Evolutionary conservation across 2,888 invertebrate species (phyloP).

Genomic region (Orthosia cruda): DNA sequence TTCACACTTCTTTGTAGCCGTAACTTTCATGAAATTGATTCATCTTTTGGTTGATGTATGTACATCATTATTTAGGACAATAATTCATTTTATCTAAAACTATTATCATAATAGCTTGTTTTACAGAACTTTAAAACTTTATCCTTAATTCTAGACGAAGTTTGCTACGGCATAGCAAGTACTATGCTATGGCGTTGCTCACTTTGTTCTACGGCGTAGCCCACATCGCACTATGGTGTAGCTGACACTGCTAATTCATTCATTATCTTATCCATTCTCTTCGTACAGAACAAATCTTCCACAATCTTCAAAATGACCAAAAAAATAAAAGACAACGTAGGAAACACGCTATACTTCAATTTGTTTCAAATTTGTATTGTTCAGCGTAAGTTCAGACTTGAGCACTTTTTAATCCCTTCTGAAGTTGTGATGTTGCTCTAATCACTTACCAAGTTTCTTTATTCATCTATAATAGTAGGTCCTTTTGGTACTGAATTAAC

Average conservation of each 20-base stretch:
- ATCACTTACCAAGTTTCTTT: neutral
- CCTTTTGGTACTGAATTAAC: neutral
- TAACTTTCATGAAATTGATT: neutral
- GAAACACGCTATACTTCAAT: slow-evolving; percentile 22
- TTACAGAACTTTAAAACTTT: neutral
- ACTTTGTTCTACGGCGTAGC: neutral
- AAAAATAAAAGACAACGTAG: neutral
- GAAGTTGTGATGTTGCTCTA: slow-evolving; percentile 11
- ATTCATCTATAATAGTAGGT: too few relatives aligned
- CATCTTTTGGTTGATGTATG: neutral
- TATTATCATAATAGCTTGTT: too few relatives aligned
- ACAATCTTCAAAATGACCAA: neutral
- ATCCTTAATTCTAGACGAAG: neutral
- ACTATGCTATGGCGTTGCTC: neutral
- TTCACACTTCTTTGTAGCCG: neutral
- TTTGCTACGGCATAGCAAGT: neutral
- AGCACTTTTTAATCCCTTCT: slow-evolving; percentile 14
- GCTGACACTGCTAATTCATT: neutral
- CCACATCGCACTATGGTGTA: neutral
- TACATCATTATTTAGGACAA: neutral
- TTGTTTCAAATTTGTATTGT: slow-evolving; percentile 42
- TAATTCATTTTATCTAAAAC: too few relatives aligned
- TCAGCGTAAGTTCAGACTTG: slow-evolving; percentile 6
- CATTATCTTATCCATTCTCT: neutral
- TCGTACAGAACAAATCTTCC: neutral